Evolutionary conservation across 2,888 invertebrate genomes (phyloP), one percentile per base, ranked within the genome.

Genomic region (Cotesia congregata): DNA sequence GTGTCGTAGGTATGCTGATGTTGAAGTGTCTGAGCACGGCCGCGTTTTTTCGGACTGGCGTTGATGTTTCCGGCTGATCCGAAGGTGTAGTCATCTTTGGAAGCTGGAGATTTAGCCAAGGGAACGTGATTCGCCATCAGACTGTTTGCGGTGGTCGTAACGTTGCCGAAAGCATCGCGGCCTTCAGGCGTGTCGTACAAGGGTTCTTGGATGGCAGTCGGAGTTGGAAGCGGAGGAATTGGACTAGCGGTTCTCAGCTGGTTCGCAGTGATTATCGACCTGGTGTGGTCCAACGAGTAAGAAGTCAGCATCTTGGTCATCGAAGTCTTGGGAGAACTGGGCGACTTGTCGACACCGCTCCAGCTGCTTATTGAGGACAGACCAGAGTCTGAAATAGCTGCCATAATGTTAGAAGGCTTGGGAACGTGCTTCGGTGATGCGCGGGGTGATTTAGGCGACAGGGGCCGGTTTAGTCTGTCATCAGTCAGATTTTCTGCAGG

Each of bases 311-410:
- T 84, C 81, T 88, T 89, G 12, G 88, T 89, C 86, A 86, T 85
- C 89, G 91, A 87, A 90, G 91, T 93, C 88, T 94, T 94, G 0
- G 95, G 95, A 0, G 95, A 96, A 39, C 94, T 94, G 3, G 96
- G 96, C 50, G 96, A 95, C 90, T 96, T 96, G 88, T 96, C 96
- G 84, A 95, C 90, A 86, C 95, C 95, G 9, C 95, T 95, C 93
- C 96, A 95, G 4, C 96, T 95, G 85, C 95, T 96, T 94, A 96
- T 94, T 5, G 96, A 96, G 0, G 96, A 96, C 72, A 96, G 90
- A 0, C 96, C 96, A 0, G 96, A 96, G 88, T 96, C 96, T 0
- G 96, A 96, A 88, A 96, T 96, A 0, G 95, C 94, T 5, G 94
- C 92, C 1, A 93, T 93, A 79, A 94, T 84, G 40, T 91, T 92